These are phyloP conservation scores for Tetanocera ferruginea DNA, from an alignment of 2,888 invertebrate species.

Conservation along the genomic window DNA sequence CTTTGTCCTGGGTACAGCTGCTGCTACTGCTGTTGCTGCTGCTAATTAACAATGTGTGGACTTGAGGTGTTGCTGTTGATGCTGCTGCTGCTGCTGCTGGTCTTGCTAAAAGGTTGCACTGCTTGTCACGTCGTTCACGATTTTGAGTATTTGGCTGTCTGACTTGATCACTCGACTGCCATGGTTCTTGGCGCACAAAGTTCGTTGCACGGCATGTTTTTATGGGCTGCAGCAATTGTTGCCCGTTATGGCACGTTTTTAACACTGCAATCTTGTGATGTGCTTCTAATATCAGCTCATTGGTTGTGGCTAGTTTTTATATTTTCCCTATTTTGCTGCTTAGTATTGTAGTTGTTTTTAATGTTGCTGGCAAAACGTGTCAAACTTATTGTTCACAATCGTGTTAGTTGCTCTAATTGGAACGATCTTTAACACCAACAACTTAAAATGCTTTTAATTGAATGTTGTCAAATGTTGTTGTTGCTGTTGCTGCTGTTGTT, in stretches of 20 bases:
- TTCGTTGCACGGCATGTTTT: conserved; percentile 2
- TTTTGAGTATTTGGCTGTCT: not conserved
- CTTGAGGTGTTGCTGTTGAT: conserved; percentile 18
- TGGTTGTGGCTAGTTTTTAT: not conserved
- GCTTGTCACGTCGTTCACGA: conserved; percentile 18
- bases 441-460: not conserved
- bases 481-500: not conserved
- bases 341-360: not conserved
- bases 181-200: not conserved
- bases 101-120: not conserved
- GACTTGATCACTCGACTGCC: not conserved
- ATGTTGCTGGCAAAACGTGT: conserved; percentile 3
- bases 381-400: not conserved
- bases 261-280: not conserved
- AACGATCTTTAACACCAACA: not conserved
- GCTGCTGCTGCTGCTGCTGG: conserved; percentile 2
- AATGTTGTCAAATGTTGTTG: not conserved
- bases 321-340: too few relatives aligned
- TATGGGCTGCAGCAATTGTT: not conserved
- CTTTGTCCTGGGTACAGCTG: conserved; percentile 1
- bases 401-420: not conserved
- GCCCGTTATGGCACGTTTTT: not conserved
- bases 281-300: not conserved
- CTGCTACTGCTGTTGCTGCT: conserved; percentile 20
- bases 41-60: conserved; percentile 45